Evolutionary conservation across 2,888 invertebrate genomes (phyloP).

Genomic region (Capitulum mitella): DNA sequence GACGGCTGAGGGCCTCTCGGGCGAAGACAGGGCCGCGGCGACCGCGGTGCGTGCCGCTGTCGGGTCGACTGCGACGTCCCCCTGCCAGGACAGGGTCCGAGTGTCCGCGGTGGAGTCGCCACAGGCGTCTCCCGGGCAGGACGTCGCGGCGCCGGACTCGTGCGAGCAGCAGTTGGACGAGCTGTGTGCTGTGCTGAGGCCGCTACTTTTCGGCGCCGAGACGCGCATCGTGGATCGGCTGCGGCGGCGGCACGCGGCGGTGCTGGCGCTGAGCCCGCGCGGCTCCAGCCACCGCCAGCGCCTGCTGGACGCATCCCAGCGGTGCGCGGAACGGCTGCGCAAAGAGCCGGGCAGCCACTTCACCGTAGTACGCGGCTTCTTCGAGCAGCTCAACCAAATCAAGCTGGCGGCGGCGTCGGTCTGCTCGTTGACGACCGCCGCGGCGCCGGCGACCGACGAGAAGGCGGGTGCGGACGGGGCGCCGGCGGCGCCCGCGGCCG

Average conservation of each 20-base stretch:
- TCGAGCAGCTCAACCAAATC: conserved; percentile 7
- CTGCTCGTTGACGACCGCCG: not conserved
- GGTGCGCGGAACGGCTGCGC: not conserved
- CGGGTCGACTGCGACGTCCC: too few species aligned
- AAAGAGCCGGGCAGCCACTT: not conserved
- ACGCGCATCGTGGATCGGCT: not conserved
- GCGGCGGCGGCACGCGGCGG: not conserved
- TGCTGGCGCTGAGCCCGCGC: not conserved
- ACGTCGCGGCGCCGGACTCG: not conserved
- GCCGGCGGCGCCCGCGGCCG: not conserved
- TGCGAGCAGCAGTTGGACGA: not conserved
- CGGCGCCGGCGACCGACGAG: not conserved
- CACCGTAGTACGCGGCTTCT: conserved; percentile 2
- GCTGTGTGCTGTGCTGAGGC: not conserved
- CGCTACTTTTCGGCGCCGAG: conserved; percentile 2
- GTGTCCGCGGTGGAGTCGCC: too few species aligned
- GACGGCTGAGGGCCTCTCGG: too few species aligned
- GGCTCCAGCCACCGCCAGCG: not conserved
- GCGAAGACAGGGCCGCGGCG: too few species aligned
- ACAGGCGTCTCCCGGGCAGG: too few species aligned
- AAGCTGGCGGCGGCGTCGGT: not conserved
- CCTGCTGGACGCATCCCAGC: not conserved
- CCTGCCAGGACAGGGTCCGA: too few species aligned
- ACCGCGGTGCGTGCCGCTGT: too few species aligned
- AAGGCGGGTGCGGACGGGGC: not conserved